Evolutionary conservation across 1,140 invertebrate species (phyloP).

Genomic region (Kradibia gibbosae): DNA sequence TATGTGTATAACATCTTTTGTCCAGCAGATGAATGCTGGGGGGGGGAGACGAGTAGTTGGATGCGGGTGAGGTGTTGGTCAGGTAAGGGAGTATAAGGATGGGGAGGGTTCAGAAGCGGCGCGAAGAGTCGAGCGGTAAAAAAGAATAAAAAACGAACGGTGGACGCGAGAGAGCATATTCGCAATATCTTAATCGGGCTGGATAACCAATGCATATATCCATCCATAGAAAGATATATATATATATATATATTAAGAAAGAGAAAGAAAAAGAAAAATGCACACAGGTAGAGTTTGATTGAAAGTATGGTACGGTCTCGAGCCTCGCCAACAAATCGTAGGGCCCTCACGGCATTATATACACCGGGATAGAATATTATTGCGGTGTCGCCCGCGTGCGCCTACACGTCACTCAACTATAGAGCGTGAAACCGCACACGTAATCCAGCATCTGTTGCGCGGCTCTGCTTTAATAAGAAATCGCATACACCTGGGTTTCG

Average conservation of each 20-base stretch:
- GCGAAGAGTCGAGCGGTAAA: not conserved
- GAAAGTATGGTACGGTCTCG: slow-evolving; percentile 41
- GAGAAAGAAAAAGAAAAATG: no score
- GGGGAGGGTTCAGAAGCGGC: no score
- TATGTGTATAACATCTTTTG: slow-evolving; percentile 19
- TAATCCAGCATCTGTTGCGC: slow-evolving; percentile 30
- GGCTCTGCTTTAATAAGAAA: slow-evolving; percentile 16
- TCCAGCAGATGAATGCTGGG: not conserved
- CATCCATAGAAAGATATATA: no score
- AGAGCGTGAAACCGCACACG: slow-evolving; percentile 53
- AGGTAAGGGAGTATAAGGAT: no score
- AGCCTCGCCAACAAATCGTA: slow-evolving; percentile 50
- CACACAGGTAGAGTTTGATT: slow-evolving; percentile 27
- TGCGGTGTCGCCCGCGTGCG: slow-evolving; percentile 52
- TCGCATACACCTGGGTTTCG: not conserved
- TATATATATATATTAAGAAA: no score
- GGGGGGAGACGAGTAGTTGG: no score
- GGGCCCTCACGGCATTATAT: not conserved
- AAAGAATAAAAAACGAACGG: slow-evolving; percentile 3
- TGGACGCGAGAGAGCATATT: not conserved
- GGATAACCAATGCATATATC: no score
- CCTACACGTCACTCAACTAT: slow-evolving; percentile 52
- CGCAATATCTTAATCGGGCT: slow-evolving; percentile 31
- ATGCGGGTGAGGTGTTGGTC: no score
- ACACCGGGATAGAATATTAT: slow-evolving; percentile 50